These are phyloP conservation scores for Sphaerophoria taeniata DNA, from an alignment of 2,888 invertebrate genomes.

Conservation along the genomic window DNA sequence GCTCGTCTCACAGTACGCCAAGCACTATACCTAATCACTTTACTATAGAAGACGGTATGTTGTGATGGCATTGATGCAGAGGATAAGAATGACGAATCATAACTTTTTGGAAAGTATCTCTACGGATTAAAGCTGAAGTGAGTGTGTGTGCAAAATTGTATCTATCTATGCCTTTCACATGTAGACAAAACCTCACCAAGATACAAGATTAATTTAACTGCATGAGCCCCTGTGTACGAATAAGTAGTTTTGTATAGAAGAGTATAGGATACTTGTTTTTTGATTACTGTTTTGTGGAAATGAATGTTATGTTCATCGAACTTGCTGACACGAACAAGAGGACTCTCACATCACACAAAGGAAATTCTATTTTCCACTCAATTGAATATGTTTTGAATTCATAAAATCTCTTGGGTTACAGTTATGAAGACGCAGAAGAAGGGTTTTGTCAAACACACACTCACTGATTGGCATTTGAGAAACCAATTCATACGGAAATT, in stretches of 20 bases:
- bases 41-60: slow-evolving; percentile 15
- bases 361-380: slow-evolving; percentile 47
- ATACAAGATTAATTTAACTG: slow-evolving; percentile 73
- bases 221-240: slow-evolving; percentile 35
- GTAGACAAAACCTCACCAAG: slow-evolving; percentile 42
- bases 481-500: slow-evolving; percentile 1
- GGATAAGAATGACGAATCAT: slow-evolving; percentile 74
- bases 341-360: slow-evolving; percentile 26
- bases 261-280: slow-evolving; percentile 69
- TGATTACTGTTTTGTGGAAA: slow-evolving; percentile 48
- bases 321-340: slow-evolving; percentile 13
- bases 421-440: neutral
- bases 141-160: slow-evolving; percentile 35
- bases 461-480: slow-evolving; percentile 17
- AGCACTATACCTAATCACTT: too few relatives aligned
- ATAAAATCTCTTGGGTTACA: slow-evolving; percentile 12
- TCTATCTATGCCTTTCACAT: slow-evolving; percentile 61
- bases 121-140: neutral
- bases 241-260: too few relatives aligned
- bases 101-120: slow-evolving; percentile 64
- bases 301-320: slow-evolving; percentile 14
- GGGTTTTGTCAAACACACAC: neutral
- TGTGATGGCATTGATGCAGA: slow-evolving; percentile 66
- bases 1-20: too few relatives aligned
- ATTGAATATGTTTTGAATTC: slow-evolving; percentile 43